These are phyloP conservation scores for Scatophagus argus DNA, from an alignment of 2,113 vertebrate genomes.

Conservation along the genomic window DNA sequence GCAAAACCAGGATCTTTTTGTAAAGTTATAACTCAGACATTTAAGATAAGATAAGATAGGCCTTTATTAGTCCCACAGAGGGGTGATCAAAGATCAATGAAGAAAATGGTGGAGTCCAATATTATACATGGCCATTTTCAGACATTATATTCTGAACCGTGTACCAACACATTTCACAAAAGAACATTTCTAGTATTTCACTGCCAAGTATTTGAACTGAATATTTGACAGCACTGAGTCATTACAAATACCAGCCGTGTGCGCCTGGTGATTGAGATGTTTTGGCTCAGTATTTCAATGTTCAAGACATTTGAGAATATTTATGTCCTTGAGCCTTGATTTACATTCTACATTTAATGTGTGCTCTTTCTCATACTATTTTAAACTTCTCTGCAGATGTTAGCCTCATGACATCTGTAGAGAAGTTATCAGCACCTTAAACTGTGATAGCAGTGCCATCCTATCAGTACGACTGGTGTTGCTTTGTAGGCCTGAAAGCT, in stretches of 20 bases:
- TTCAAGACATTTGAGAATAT: constrained; percentile 12
- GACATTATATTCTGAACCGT: not conserved
- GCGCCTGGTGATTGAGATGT: constrained; percentile 3
- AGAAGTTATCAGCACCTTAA: not conserved
- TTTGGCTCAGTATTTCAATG: constrained; percentile 10
- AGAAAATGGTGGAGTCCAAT: not conserved
- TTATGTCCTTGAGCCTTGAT: not conserved
- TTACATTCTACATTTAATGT: no score
- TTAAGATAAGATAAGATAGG: not conserved
- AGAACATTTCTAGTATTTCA: constrained; percentile 23
- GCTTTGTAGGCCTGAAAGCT: not conserved
- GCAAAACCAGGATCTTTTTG: not conserved
- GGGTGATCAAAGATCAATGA: not conserved
- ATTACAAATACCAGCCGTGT: constrained; percentile 3
- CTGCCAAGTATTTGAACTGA: constrained; percentile 22
- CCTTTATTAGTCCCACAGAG: not conserved
- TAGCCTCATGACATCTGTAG: not conserved
- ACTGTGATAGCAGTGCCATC: not conserved
- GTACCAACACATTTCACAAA: constrained; percentile 25
- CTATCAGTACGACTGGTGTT: not conserved
- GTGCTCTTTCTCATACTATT: not conserved
- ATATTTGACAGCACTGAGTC: constrained; percentile 26
- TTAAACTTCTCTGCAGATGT: not conserved
- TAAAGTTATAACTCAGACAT: not conserved
- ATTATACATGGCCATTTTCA: not conserved